A percentile compares a stretch with the other conserved stretches of the same genome.
These are phyloP conservation scores for Polydrusus pterygomalis DNA, from an alignment of 2,888 invertebrate species.

Conservation along the genomic window DNA sequence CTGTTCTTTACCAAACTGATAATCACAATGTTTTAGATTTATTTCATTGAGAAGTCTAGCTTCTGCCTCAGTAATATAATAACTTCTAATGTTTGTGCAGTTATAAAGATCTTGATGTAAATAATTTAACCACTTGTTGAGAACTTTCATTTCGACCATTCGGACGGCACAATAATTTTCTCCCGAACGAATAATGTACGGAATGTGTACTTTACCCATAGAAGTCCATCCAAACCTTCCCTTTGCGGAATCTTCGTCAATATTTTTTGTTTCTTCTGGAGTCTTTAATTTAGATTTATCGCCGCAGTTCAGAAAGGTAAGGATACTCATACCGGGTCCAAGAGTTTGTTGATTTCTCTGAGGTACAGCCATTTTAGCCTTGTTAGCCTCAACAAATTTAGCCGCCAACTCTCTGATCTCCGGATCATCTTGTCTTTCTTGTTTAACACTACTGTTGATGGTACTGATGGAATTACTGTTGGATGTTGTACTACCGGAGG, in stretches of 20 bases:
- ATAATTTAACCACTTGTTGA: conserved; percentile 91
- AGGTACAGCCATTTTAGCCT: conserved; percentile 74
- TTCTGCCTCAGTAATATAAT: conserved; percentile 94
- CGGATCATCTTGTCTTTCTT: conserved; percentile 88
- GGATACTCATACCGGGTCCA: conserved; percentile 76
- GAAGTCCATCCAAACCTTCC: conserved; percentile 94
- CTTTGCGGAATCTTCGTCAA: conserved; percentile 85
- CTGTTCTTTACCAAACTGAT: conserved; percentile 89
- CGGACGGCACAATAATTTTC: conserved; percentile 95
- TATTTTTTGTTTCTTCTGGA: conserved; percentile 68
- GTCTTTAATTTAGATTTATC: conserved; percentile 61
- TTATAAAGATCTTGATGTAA: conserved; percentile 93
- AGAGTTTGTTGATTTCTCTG: conserved; percentile 60
- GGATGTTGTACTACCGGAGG: conserved; percentile 27
- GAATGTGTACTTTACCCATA: conserved; percentile 89
- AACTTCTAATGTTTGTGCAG: conserved; percentile 93
- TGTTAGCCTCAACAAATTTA: conserved; percentile 83
- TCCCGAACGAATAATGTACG: conserved; percentile 88
- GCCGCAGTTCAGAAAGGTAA: conserved; percentile 75
- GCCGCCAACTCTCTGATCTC: conserved; percentile 91
- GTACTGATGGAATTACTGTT: conserved; percentile 27
- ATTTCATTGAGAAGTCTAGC: conserved; percentile 93
- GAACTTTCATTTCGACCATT: conserved; percentile 92
- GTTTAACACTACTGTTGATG: conserved; percentile 74
- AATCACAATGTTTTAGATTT: conserved; percentile 93